Evolutionary conservation across 2,888 invertebrate species (phyloP).

Genomic region (Parascotia fuliginaria): DNA sequence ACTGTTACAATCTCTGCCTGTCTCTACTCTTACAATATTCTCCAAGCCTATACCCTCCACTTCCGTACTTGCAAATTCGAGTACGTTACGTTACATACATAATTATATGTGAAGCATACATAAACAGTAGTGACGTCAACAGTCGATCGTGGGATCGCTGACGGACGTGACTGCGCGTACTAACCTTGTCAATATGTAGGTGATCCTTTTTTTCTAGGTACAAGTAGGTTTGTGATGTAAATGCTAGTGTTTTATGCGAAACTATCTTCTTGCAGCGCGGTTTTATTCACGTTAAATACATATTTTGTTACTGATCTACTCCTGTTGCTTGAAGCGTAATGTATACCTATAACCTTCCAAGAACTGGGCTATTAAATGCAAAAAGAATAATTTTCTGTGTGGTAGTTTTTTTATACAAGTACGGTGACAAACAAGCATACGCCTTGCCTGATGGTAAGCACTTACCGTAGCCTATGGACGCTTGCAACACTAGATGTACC

Average conservation of each 20-base stretch:
- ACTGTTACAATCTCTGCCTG: not conserved
- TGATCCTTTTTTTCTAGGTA: conserved; percentile 7
- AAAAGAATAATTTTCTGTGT: no score
- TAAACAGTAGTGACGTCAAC: conserved; percentile 27
- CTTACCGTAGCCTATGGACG: no score
- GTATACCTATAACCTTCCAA: no score
- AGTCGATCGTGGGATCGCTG: conserved; percentile 37
- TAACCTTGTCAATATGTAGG: conserved; percentile 34
- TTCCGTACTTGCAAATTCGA: conserved; percentile 17
- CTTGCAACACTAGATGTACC: no score
- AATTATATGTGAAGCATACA: conserved; percentile 9
- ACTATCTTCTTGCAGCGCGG: no score
- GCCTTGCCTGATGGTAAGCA: no score
- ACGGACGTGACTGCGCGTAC: conserved; percentile 34
- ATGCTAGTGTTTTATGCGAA: not conserved
- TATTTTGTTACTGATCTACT: no score
- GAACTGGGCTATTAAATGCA: no score
- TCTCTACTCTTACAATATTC: not conserved
- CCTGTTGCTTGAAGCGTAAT: no score
- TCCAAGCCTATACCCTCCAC: not conserved
- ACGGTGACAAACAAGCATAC: no score
- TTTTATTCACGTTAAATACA: no score
- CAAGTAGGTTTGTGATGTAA: not conserved
- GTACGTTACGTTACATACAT: conserved; percentile 8
- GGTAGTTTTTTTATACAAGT: no score